Conservation (phyloP, 2,888 invertebrate species). For the Leptarthrus brevirostris region DNA sequence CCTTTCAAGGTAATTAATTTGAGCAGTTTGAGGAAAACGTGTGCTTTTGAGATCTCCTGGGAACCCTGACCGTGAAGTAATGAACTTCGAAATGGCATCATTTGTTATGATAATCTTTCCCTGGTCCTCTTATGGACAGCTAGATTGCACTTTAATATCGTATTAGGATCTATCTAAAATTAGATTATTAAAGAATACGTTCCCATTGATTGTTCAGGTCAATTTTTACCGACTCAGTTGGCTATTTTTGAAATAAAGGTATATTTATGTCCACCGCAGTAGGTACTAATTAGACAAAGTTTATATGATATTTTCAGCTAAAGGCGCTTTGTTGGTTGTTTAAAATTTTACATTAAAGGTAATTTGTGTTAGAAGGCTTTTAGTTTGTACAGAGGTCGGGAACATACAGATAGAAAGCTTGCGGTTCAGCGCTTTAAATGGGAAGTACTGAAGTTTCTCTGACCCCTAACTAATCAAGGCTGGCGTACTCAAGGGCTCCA, state of each 20-base stretch:
- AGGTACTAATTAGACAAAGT: slow-evolving; percentile 8
- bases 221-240: neutral
- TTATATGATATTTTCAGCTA: neutral
- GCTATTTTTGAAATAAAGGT: no score
- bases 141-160: slow-evolving; percentile 15
- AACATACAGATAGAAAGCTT: no score
- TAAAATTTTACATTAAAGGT: no score
- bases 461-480: no score
- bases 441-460: no score
- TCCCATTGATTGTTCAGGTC: neutral
- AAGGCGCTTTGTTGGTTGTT: no score
- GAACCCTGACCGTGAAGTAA: neutral
- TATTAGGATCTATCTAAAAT: slow-evolving; percentile 23
- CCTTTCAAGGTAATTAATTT: slow-evolving; percentile 34
- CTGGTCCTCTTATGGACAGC: neutral
- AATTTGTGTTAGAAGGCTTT: no score
- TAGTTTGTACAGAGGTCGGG: no score
- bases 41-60: neutral
- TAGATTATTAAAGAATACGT: neutral
- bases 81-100: slow-evolving; percentile 4
- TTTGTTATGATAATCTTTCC: slow-evolving; percentile 47
- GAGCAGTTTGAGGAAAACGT: neutral
- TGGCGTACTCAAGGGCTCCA: no score
- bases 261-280: no score
- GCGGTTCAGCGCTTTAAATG: no score